These are phyloP conservation scores for Agapornis roseicollis DNA, from an alignment of 2,113 vertebrate genomes.

Conservation along the genomic window DNA sequence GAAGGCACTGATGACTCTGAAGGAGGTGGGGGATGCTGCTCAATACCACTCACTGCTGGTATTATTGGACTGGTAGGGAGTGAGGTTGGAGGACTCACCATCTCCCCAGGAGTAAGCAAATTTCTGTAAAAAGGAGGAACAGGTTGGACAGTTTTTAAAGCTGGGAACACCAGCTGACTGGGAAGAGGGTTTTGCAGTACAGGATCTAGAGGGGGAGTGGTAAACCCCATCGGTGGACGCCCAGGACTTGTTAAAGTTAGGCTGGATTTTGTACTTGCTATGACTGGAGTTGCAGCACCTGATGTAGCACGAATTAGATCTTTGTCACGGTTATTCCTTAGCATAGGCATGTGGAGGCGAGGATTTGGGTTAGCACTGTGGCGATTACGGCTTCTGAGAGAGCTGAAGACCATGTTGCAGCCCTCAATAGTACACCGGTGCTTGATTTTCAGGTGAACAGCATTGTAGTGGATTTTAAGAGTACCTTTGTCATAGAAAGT, in stretches of 20 bases:
- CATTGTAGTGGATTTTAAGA: slow-evolving; percentile 98
- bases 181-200: slow-evolving; percentile 92
- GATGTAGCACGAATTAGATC: slow-evolving; percentile 95
- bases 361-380: slow-evolving; percentile 99
- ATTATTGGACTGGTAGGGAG: slow-evolving; percentile 95
- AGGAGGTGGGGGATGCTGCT: slow-evolving; percentile 80
- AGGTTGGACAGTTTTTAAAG: slow-evolving; percentile 96
- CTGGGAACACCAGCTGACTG: slow-evolving; percentile 92
- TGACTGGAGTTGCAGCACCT: slow-evolving; percentile 89
- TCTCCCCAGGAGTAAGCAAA: slow-evolving; percentile 90
- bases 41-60: slow-evolving; percentile 82
- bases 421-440: slow-evolving; percentile 98
- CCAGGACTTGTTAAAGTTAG: slow-evolving; percentile 95
- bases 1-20: slow-evolving; percentile 80
- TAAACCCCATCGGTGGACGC: slow-evolving; percentile 92
- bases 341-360: slow-evolving; percentile 98
- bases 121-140: slow-evolving; percentile 98
- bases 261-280: slow-evolving; percentile 92
- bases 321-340: slow-evolving; percentile 98
- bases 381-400: slow-evolving; percentile 95
- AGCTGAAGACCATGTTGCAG: slow-evolving; percentile 99
- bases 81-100: slow-evolving; percentile 93
- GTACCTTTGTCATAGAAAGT: slow-evolving; percentile 99
- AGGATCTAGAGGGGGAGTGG: slow-evolving; percentile 92
- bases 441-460: slow-evolving; percentile 98